These are phyloP conservation scores for Leptopilina syphax DNA, from an alignment of 2,888 invertebrate species.

Conservation along the genomic window DNA sequence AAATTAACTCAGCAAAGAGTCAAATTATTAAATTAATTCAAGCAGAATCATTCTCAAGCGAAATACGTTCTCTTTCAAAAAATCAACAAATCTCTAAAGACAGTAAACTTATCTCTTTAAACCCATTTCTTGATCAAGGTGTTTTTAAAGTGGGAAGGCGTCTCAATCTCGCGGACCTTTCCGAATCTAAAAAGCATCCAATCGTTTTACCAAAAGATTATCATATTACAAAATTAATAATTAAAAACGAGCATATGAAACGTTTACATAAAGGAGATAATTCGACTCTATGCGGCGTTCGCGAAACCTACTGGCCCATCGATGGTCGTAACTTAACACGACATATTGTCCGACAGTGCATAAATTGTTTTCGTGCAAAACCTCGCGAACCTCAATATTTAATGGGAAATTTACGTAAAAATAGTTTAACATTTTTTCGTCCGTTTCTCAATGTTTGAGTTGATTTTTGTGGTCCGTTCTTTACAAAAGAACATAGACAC, in stretches of 20 bases:
- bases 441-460: not conserved
- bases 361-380: conserved; percentile 47
- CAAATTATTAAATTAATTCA: not conserved
- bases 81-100: not conserved
- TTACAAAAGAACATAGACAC: conserved; percentile 46
- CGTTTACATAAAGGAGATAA: conserved; percentile 57
- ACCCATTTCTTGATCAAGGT: not conserved
- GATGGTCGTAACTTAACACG: conserved; percentile 52
- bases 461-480: conserved; percentile 18
- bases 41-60: not conserved
- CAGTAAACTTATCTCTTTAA: not conserved
- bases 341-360: conserved; percentile 45
- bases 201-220: conserved; percentile 57
- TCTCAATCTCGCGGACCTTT: conserved; percentile 32
- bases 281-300: conserved; percentile 43
- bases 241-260: conserved; percentile 49
- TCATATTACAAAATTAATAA: conserved; percentile 57
- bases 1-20: not conserved
- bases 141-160: not conserved
- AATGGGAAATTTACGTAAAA: not conserved
- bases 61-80: not conserved
- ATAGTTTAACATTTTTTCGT: not conserved
- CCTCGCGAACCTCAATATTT: conserved; percentile 39
- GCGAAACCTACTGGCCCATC: conserved; percentile 55
- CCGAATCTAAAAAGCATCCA: conserved; percentile 52